Evolutionary conservation across 2,888 invertebrate species (phyloP), one percentile per base, ranked within the genome.

Genomic region (Leptopterna dolabrata): DNA sequence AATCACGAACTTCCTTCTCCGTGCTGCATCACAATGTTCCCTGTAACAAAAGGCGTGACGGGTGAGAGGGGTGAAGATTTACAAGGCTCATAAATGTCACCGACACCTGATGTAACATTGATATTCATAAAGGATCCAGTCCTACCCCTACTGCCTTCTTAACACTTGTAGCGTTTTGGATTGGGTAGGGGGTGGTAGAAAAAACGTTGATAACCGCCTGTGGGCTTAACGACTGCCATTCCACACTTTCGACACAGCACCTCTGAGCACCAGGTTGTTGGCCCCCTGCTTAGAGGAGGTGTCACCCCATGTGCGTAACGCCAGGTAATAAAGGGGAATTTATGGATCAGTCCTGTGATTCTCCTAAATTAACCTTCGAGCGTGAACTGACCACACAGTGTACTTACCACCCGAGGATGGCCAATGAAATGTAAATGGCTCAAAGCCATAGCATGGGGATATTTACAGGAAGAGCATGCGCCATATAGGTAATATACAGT

Each of bases 11-110:
- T 45, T 45, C 63, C 63, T 16, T n/a, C 86, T 63, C 86, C 86
- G 86, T 19, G n/a, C 86, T 45, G 86, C 86, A 87, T 87, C 78
- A 78, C 86, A 87, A 87, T 63, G 85, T 85, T 41, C 70, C 45
- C 86, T 80, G 80, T 70, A 83, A 70, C 29, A 83, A 70, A 70
- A 70, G 63, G 43, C 24, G 7, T 16, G 47, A 30, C 27, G 41
- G 41, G 78, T 83, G 45, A 78, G 43, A 36, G 70, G 47, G 30
- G 55, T 81, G 83, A 76, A 76, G 45, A 27, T 73, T 85, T 73
- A 85, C 85, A 85, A 85, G 76, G 71, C 73, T 85, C 71, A 85
- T 85, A 85, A 73, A 85, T 85, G 85, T 85, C 76, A 45, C 41
- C 73, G 43, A 47, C 83, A 85, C 85, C 73, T 85, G 73, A 85